These are phyloP conservation scores for Cheilosia scutellata DNA, from an alignment of 2,888 invertebrate species.

Conservation along the genomic window DNA sequence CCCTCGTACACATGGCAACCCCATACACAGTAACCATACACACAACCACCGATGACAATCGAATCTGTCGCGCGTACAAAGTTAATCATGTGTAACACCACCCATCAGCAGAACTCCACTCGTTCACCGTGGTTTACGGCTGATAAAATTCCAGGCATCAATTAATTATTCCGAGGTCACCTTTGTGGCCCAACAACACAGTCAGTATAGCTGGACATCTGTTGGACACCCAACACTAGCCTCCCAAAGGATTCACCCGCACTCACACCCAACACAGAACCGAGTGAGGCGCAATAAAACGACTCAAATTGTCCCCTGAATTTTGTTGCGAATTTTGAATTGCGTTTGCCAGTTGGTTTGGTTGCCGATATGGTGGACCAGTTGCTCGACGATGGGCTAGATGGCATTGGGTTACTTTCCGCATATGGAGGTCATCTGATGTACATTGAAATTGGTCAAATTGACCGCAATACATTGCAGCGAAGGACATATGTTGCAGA, in stretches of 20 bases:
- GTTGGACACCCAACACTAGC: background rate
- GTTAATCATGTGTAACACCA: constrained; percentile 70
- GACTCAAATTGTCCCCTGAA: constrained; percentile 37
- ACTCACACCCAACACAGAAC: background rate
- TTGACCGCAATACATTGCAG: constrained; percentile 26
- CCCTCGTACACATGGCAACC: constrained; percentile 4
- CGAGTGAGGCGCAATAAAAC: constrained; percentile 31
- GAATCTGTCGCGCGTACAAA: constrained; percentile 65
- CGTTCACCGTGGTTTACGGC: constrained; percentile 65
- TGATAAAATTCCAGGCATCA: constrained; percentile 73
- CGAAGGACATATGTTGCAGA: constrained; percentile 16
- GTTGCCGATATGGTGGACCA: background rate
- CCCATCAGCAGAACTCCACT: constrained; percentile 45
- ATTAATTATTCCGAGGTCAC: constrained; percentile 74
- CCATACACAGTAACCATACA: background rate
- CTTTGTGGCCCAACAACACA: constrained; percentile 43
- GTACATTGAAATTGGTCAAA: constrained; percentile 19
- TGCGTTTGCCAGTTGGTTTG: constrained; percentile 4
- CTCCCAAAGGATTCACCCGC: background rate
- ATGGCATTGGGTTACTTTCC: constrained; percentile 7
- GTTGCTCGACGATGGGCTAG: background rate
- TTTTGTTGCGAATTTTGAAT: constrained; percentile 47
- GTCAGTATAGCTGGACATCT: constrained; percentile 35
- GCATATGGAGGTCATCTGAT: constrained; percentile 23
- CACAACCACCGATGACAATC: constrained; percentile 43